Evolutionary conservation across 2,888 invertebrate genomes (phyloP).

Genomic region (Rugalucina vietnamica): DNA sequence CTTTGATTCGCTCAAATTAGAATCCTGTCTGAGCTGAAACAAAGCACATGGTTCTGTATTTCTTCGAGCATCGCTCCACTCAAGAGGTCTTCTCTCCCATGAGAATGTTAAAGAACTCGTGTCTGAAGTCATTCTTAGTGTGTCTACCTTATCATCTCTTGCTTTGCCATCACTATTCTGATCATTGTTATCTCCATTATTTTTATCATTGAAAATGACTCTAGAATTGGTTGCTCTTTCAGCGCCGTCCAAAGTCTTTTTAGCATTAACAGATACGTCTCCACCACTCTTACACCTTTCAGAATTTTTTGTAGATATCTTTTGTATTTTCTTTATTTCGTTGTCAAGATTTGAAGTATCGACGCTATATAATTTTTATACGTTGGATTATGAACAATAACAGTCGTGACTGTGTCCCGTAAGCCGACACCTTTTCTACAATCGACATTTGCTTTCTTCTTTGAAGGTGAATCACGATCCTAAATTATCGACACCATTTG

Average conservation of each 20-base stretch:
- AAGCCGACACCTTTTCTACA: no score
- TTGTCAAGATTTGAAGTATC: background rate
- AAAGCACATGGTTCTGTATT: conserved; percentile 52
- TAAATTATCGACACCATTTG: conserved; percentile 68
- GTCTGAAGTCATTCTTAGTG: conserved; percentile 50
- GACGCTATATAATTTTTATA: conserved; percentile 24
- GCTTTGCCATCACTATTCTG: background rate
- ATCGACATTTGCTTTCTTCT: conserved; percentile 29
- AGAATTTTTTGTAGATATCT: background rate
- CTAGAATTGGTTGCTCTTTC: background rate
- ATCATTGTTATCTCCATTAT: background rate
- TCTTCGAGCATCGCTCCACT: conserved; percentile 55
- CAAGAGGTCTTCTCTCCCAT: conserved; percentile 58
- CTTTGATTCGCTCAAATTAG: no score
- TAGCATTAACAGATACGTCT: background rate
- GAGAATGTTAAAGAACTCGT: conserved; percentile 53
- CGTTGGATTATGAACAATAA: conserved; percentile 61
- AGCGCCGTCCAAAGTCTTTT: background rate
- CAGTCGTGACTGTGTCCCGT: conserved; percentile 45
- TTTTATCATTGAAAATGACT: background rate
- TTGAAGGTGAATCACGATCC: conserved; percentile 65
- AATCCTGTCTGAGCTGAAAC: background rate
- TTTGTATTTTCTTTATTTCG: background rate
- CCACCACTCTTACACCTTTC: background rate
- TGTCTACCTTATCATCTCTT: conserved; percentile 28